Percentiles rank a stretch among this genome's conserved stretches.
Conservation (phyloP, 2,888 invertebrate genomes). For the Pilophorus perplexus region DNA sequence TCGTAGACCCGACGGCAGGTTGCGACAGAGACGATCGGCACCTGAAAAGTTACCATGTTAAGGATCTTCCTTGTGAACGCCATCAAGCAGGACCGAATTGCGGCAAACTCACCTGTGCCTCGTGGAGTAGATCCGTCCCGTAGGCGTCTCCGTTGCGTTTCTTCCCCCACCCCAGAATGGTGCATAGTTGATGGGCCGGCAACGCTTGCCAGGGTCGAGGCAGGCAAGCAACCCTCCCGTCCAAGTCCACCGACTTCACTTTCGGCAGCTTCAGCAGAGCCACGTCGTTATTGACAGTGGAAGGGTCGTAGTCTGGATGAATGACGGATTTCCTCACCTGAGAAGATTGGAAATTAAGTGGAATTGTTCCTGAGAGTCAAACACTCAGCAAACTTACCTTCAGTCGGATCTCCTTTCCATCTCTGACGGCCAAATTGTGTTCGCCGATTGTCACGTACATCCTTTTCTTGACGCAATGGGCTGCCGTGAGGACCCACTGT, state of each 20-base stretch:
- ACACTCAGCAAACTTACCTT: conserved; percentile 55
- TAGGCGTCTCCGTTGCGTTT: conserved; percentile 69
- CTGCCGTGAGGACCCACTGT: conserved; percentile 82
- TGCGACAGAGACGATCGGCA: conserved; percentile 77
- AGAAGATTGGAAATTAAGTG: not conserved
- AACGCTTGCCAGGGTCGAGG: conserved; percentile 69
- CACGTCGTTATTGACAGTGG: conserved; percentile 89
- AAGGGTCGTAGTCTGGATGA: conserved; percentile 82
- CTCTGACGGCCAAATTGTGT: conserved; percentile 71
- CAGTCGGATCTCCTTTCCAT: conserved; percentile 75
- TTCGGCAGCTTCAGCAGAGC: conserved; percentile 71
- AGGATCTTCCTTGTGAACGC: too few relatives aligned
- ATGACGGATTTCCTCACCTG: conserved; percentile 66
- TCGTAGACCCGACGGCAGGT: conserved; percentile 81
- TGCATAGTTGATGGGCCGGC: conserved; percentile 67
- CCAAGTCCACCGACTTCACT: conserved; percentile 54
- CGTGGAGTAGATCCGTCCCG: conserved; percentile 80
- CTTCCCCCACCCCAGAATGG: conserved; percentile 93
- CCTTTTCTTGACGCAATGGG: conserved; percentile 77
- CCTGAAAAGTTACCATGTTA: conserved; percentile 55
- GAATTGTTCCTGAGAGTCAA: not conserved
- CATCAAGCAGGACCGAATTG: not conserved
- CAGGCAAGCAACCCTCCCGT: conserved; percentile 67
- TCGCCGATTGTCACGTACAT: conserved; percentile 82
- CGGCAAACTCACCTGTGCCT: conserved; percentile 66